phyloP scores from a whole-genome alignment of 35 echinoderm and acorn worm species.

The Holothuria glaberrima region DNA sequence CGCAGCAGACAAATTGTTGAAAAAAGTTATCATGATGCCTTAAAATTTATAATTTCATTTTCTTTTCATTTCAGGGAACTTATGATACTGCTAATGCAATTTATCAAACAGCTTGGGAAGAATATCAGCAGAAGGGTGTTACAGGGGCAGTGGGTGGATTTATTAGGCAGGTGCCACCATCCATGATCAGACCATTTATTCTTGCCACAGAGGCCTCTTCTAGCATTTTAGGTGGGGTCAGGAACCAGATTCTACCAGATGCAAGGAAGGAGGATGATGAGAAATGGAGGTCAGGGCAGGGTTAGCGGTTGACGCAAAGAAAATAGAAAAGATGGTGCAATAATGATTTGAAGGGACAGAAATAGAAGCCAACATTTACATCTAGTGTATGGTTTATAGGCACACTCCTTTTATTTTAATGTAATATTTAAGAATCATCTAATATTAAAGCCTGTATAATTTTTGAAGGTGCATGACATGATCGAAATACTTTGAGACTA shows the following conservation, averaged over 20 bases:
- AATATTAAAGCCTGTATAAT: no score
- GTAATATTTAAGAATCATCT: no score
- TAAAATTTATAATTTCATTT: neutral
- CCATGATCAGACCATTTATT: conserved; percentile 88
- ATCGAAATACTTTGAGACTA: no score
- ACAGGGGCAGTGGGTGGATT: conserved; percentile 97
- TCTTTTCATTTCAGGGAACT: conserved; percentile 67
- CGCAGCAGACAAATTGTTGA: no score
- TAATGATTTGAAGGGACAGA: no score
- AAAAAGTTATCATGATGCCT: no score
- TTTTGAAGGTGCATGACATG: no score
- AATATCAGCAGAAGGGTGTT: conserved; percentile 91
- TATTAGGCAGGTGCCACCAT: conserved; percentile 88
- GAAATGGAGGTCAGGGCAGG: conserved; percentile 86
- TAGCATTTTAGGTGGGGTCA: conserved; percentile 74
- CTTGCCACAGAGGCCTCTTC: conserved; percentile 86
- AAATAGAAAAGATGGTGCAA: neutral
- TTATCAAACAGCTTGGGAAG: conserved; percentile 77
- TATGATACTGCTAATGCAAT: conserved; percentile 81
- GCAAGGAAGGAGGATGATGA: conserved; percentile 93
- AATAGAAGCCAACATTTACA: no score
- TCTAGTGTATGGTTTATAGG: no score
- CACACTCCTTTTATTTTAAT: no score
- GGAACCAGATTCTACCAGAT: conserved; percentile 92
- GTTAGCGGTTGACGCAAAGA: neutral